Evolutionary conservation across 2,888 invertebrate species (phyloP), one percentile per base, ranked within the genome.

Genomic region (Lingula anatina): DNA sequence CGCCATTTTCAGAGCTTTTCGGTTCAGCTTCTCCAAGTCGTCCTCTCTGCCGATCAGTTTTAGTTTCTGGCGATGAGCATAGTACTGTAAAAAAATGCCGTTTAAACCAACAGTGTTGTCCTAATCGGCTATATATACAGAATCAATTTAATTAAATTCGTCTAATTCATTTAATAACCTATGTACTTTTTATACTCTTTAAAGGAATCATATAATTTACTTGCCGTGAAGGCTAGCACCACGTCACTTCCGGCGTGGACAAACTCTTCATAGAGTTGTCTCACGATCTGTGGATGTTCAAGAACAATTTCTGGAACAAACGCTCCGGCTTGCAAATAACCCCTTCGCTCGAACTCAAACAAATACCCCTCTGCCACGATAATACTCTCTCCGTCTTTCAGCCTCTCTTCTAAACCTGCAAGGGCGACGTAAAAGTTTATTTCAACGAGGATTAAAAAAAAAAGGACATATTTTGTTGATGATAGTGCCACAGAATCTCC

Each of bases 211-310:
- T 41, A n/a, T 21, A 5, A 5, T 28, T n/a, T n/a, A 46, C 47
- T 46, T 26, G 46, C 50, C 15, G 50, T 50, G 36, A 50, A 50
- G 5, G 50, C 50, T 25, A 50, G 50, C 12, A 50, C 50, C 15
- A 50, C 50, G 18, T 50, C 50, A 41, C 60, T 55, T 31, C 64
- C 64, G 20, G 62, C 62, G 45, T 66, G 64, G 15, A 66, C 64
- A 37, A 59, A 64, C 48, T 64, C 64, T 42, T 56, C 51, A 44
- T 63, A 55, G 21, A 66, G 46, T n/a, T 28, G 31, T 28, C 43
- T 44, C 31, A 63, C 61, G 20, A 57, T 23, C 50, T 57, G 37
- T 1, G 49, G 49, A 24, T 39, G 23, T 4, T 49, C 49, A 18
- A 49, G 26, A 21, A 49, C 49, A 4, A 59, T 53, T 37, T 56